phyloP scores from a whole-genome alignment of 2,797 vertebrate species.

The Thripadectes ignobilis region DNA sequence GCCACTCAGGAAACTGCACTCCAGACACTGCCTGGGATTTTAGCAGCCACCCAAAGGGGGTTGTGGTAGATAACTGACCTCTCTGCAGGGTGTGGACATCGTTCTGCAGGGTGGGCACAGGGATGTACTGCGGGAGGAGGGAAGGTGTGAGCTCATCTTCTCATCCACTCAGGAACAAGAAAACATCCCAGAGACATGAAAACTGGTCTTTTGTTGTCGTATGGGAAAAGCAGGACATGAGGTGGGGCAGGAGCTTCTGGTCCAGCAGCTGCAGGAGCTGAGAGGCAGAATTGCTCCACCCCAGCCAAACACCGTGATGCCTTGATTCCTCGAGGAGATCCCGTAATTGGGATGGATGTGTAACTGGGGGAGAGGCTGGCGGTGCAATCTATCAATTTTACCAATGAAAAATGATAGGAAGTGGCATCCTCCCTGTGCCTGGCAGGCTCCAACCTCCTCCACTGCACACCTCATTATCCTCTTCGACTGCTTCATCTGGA shows the following conservation, averaged over 20 bases:
- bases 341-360: not conserved
- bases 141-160: not conserved
- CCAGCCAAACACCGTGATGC: not conserved
- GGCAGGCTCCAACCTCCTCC: constrained; percentile 13
- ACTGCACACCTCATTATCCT: constrained; percentile 27
- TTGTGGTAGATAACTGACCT: rapidly evolving
- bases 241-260: not conserved
- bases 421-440: not conserved
- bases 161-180: rapidly evolving
- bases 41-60: not conserved
- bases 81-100: rapidly evolving
- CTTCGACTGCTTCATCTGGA: not conserved
- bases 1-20: rapidly evolving
- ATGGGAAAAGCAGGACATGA: rapidly evolving
- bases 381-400: constrained; percentile 12
- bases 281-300: not conserved
- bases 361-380: not conserved
- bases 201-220: not conserved
- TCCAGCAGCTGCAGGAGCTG: not conserved
- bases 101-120: not conserved
- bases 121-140: not conserved
- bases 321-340: not conserved
- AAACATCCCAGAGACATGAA: not conserved
- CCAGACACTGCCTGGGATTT: not conserved
- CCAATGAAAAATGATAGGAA: constrained; percentile 21